phyloP scores from a whole-genome alignment of 2,113 vertebrate species.

The Trochalopteron elliotii region DNA sequence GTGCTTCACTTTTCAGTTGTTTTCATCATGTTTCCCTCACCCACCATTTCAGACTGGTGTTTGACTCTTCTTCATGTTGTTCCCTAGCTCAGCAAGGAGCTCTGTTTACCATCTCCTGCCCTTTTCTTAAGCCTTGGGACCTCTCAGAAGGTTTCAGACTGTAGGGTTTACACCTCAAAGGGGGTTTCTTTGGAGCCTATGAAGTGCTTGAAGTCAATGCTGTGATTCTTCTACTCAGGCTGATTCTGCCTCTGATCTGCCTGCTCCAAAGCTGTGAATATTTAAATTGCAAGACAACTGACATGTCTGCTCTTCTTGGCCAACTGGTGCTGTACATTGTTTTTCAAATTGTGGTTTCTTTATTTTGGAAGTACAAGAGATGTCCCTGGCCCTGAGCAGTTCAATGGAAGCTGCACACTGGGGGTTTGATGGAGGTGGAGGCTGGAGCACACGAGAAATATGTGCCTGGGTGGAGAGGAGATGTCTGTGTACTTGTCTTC shows the following conservation, averaged over 20 bases:
- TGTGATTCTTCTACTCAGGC: background rate
- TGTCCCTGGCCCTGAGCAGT: background rate
- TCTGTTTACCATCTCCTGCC: background rate
- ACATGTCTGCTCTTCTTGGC: background rate
- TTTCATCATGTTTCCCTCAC: background rate
- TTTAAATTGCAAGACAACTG: background rate
- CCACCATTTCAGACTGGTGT: background rate
- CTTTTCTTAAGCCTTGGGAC: background rate
- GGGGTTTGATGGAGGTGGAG: background rate
- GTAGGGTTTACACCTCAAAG: background rate
- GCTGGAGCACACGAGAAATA: accelerated
- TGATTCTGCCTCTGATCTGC: background rate
- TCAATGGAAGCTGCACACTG: background rate
- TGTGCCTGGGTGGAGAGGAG: background rate
- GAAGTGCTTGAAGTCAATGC: background rate
- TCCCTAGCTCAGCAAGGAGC: background rate
- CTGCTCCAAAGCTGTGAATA: background rate
- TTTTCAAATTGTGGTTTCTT: background rate
- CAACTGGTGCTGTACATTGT: background rate
- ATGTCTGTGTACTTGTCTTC: background rate
- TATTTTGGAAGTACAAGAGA: background rate
- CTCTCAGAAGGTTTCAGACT: background rate
- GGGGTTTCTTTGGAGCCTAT: background rate
- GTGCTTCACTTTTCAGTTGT: background rate
- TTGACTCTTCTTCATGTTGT: background rate